These are phyloP conservation scores for Hermodice carunculata DNA, from an alignment of 2,888 invertebrate genomes.

Conservation along the genomic window DNA sequence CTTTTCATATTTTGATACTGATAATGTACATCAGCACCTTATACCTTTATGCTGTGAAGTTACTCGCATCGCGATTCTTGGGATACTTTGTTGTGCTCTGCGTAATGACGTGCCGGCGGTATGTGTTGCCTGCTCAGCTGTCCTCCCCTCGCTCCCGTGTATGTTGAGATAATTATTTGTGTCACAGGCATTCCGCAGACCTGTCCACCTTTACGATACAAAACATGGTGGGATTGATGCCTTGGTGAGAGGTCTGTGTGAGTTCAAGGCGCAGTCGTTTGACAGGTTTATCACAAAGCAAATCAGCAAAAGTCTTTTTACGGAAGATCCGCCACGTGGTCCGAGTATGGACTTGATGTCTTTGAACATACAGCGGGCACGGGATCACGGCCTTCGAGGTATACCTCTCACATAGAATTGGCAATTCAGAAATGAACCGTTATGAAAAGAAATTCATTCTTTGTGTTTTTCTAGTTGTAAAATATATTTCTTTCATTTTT, in stretches of 20 bases:
- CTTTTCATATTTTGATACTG: too few species aligned
- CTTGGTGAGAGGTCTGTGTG: conserved; percentile 58
- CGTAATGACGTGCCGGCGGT: too few species aligned
- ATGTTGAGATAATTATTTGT: not conserved
- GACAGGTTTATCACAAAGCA: conserved; percentile 89
- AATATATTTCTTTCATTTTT: too few species aligned
- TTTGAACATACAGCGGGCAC: conserved; percentile 87
- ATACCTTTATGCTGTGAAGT: not conserved
- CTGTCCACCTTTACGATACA: conserved; percentile 83
- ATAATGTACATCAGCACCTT: too few species aligned
- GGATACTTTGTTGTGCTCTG: too few species aligned
- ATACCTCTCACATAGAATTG: too few species aligned
- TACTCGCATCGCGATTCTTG: not conserved
- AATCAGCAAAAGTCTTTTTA: conserved; percentile 73
- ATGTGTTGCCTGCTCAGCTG: too few species aligned
- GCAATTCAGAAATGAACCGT: too few species aligned
- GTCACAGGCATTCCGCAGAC: conserved; percentile 90
- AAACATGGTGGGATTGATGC: conserved; percentile 42
- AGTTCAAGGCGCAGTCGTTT: conserved; percentile 85
- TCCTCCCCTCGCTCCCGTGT: too few species aligned
- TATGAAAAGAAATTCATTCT: too few species aligned
- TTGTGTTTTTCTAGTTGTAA: too few species aligned
- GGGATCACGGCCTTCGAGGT: conserved; percentile 86
- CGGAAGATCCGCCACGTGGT: conserved; percentile 33
- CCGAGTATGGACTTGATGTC: conserved; percentile 82